A percentile compares a stretch with the other conserved stretches of the same genome.
phyloP scores from a whole-genome alignment of 2,797 vertebrate genomes.

The Rhyacichthys aspro region DNA sequence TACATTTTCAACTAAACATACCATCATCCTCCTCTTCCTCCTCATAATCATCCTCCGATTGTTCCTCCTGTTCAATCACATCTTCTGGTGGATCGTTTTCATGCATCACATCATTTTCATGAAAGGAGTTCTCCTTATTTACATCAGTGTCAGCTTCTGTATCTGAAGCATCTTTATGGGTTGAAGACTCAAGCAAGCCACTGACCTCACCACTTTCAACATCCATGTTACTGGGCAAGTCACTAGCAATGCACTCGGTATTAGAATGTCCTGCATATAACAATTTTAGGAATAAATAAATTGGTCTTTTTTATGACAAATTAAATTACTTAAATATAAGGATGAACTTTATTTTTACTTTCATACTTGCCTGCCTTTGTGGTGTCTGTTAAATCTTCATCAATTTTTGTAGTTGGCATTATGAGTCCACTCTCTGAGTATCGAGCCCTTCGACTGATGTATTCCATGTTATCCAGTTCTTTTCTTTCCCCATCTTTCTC shows the following conservation, averaged over 20 bases:
- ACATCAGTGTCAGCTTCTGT: background rate
- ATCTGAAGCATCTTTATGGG: background rate
- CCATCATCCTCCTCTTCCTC: constrained; percentile 43
- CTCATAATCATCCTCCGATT: background rate
- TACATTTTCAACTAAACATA: constrained; percentile 19
- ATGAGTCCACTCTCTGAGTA: constrained; percentile 50
- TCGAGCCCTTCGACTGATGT: constrained; percentile 50
- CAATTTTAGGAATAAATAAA: background rate
- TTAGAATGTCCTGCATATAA: constrained; percentile 26
- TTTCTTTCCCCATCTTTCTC: background rate
- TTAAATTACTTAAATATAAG: too few species aligned
- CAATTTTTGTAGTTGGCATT: constrained; percentile 13
- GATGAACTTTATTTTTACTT: background rate
- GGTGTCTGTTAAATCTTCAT: constrained; percentile 23
- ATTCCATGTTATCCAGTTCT: constrained; percentile 41
- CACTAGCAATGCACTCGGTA: background rate
- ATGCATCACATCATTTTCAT: background rate
- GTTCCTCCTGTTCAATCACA: constrained; percentile 36
- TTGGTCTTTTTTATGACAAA: too few species aligned
- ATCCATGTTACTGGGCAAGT: constrained; percentile 20
- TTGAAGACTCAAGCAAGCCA: background rate
- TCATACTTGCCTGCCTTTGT: constrained; percentile 54
- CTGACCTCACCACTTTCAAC: background rate
- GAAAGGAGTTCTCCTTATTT: constrained; percentile 30
- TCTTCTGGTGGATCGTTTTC: constrained; percentile 17